Conservation (phyloP, 2,113 vertebrate genomes). For the Paratilapia polleni region DNA sequence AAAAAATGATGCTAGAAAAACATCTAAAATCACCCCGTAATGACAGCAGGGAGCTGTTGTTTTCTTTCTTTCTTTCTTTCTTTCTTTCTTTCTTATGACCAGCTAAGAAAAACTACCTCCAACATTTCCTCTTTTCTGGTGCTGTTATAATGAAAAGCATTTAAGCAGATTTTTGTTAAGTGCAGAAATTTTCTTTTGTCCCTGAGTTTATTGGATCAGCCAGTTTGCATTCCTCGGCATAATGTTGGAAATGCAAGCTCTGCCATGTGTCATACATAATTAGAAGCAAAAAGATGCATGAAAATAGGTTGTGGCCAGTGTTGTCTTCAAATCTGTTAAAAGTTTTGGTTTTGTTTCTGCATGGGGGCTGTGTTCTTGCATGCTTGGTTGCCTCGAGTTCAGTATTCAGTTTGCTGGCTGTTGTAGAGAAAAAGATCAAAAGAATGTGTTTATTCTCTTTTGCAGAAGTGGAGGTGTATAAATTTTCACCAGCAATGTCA, state of each 20-base stretch:
- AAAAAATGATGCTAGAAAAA: not conserved
- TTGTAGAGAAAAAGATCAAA: constrained; percentile 24
- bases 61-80: not conserved
- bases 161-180: constrained; percentile 9
- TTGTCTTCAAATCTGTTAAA: constrained; percentile 14
- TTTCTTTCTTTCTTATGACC: no score
- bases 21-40: not conserved
- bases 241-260: constrained; percentile 17
- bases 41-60: not conserved
- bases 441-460: not conserved
- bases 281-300: not conserved
- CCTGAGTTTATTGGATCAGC: constrained; percentile 15
- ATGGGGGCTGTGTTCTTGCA: constrained; percentile 46
- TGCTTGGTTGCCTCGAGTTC: constrained; percentile 51
- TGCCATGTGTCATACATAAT: constrained; percentile 41
- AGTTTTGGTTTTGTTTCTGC: constrained; percentile 56
- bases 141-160: constrained; percentile 50
- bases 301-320: constrained; percentile 9
- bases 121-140: constrained; percentile 29
- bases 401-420: constrained; percentile 29
- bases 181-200: constrained; percentile 12
- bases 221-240: constrained; percentile 16
- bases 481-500: not conserved
- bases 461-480: constrained; percentile 10
- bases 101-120: not conserved